phyloP scores from a whole-genome alignment of 2,113 vertebrate genomes.

The Dromas ardeola region DNA sequence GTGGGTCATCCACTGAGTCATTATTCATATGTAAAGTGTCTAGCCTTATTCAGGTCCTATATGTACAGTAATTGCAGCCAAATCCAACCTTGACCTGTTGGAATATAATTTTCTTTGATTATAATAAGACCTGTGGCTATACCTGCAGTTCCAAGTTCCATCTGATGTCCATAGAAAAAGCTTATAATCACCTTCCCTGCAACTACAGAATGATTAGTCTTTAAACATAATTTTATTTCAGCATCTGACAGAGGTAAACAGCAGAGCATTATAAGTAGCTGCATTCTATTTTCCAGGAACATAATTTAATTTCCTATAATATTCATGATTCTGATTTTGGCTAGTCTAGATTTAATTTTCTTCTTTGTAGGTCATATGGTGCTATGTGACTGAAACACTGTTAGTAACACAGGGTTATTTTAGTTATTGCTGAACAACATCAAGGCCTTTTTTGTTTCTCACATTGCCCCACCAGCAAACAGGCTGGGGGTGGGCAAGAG shows the following conservation, averaged over 20 bases:
- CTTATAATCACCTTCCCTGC: neutral
- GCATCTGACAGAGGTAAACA: neutral
- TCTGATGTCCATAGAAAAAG: neutral
- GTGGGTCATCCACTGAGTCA: rapidly evolving
- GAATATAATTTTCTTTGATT: neutral
- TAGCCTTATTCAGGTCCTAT: neutral
- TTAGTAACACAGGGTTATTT: neutral
- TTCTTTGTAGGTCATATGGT: neutral
- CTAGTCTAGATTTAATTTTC: neutral
- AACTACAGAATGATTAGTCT: neutral
- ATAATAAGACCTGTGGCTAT: neutral
- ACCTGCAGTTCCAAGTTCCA: neutral
- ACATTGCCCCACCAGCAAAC: rapidly evolving
- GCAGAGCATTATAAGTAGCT: neutral
- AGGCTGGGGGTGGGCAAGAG: neutral
- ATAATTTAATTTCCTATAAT: neutral
- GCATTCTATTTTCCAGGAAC: neutral
- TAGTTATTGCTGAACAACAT: neutral
- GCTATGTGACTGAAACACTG: neutral
- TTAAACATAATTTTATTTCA: neutral
- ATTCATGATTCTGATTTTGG: neutral
- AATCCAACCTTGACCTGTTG: neutral
- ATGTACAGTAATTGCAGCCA: neutral
- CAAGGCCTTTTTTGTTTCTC: neutral
- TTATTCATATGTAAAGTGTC: neutral